These are phyloP conservation scores for Malacoctenus gilli DNA, from an alignment of 2,797 vertebrate species.

Conservation along the genomic window DNA sequence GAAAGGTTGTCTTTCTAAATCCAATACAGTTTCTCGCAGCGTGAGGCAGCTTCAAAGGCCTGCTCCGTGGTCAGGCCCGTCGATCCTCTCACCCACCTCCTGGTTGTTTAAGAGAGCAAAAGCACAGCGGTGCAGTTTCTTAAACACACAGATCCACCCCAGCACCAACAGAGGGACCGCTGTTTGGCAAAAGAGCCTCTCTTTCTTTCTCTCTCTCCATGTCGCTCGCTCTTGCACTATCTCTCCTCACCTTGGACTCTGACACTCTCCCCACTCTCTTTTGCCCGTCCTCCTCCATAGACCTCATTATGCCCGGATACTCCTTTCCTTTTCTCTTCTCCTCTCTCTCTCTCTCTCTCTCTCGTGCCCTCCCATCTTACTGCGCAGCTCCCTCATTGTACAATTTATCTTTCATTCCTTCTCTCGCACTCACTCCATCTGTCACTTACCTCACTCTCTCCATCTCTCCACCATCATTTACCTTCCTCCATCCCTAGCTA, in stretches of 20 bases:
- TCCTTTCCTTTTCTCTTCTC: conserved; percentile 26
- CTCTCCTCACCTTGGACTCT: conserved; percentile 64
- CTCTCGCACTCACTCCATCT: conserved; percentile 55
- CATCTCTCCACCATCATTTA: conserved; percentile 59
- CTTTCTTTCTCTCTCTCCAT: conserved; percentile 16
- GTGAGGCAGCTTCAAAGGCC: conserved; percentile 74
- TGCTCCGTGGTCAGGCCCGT: conserved; percentile 65
- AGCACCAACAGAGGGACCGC: conserved; percentile 56
- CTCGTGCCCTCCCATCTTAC: conserved; percentile 24
- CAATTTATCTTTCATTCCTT: conserved; percentile 63
- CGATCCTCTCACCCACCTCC: conserved; percentile 74
- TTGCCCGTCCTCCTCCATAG: conserved; percentile 59
- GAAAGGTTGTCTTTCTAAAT: conserved; percentile 65
- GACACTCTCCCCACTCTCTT: conserved; percentile 46
- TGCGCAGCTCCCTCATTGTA: conserved; percentile 34
- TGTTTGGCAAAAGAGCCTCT: conserved; percentile 60
- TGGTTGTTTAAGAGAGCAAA: conserved; percentile 77
- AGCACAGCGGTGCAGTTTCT: conserved; percentile 73
- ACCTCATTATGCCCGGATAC: conserved; percentile 65
- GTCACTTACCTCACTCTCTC: conserved; percentile 68
- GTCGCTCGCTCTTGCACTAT: conserved; percentile 18
- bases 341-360: conserved; percentile 1
- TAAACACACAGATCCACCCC: conserved; percentile 73
- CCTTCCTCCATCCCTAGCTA: conserved; percentile 51
- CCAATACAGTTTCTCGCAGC: conserved; percentile 72